A percentile compares a stretch with the other conserved stretches of the same genome.
These are phyloP conservation scores for Phymorhynchus buccinoides DNA, from an alignment of 1,140 invertebrate genomes.

Conservation along the genomic window DNA sequence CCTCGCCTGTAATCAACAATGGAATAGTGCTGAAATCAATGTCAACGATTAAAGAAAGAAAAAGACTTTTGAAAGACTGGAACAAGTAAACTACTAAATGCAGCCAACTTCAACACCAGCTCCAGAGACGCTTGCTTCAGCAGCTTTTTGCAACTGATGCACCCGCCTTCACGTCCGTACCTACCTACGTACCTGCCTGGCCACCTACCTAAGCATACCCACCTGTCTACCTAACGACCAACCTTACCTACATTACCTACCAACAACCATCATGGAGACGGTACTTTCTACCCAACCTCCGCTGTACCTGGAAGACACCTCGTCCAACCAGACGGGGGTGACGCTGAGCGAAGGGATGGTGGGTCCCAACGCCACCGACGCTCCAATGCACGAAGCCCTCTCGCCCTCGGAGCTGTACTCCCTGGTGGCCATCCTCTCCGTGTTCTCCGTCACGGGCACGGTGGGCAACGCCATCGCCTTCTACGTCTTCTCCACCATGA, in stretches of 20 bases:
- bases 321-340: not conserved
- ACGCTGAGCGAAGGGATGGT: not conserved
- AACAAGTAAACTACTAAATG: too few species aligned
- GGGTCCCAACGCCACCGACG: not conserved
- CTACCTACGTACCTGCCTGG: not conserved
- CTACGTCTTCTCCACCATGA: slow-evolving; percentile 59
- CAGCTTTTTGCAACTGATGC: too few species aligned
- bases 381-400: not conserved
- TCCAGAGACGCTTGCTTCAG: too few species aligned
- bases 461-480: slow-evolving; percentile 62
- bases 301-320: not conserved
- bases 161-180: too few species aligned
- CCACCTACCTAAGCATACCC: not conserved
- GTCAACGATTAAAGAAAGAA: too few species aligned
- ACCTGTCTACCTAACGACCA: not conserved
- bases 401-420: slow-evolving; percentile 24
- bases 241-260: not conserved
- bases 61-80: too few species aligned
- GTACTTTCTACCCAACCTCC: not conserved
- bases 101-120: too few species aligned
- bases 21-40: too few species aligned
- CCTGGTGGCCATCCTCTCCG: slow-evolving; percentile 39
- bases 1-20: too few species aligned
- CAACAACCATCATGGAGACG: not conserved
- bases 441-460: slow-evolving; percentile 51